phyloP scores from a whole-genome alignment of 2,888 invertebrate genomes.

The Chalcis sispes region DNA sequence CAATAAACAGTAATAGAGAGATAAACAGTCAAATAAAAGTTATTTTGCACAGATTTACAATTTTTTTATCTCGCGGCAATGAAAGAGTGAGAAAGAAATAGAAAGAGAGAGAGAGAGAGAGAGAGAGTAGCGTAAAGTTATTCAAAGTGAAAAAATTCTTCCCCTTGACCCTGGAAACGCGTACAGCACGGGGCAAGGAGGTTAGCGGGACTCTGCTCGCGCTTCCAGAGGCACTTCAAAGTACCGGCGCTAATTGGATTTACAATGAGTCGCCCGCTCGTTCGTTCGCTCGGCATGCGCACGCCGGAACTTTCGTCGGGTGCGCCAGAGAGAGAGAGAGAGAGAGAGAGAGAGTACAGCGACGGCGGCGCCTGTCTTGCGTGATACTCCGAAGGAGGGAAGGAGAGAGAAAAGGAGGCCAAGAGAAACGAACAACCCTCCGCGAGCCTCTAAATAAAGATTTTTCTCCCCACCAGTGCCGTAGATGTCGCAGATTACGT shows the following conservation, averaged over 20 bases:
- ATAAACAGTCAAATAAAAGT: too few species aligned
- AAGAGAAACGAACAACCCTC: conserved; percentile 9
- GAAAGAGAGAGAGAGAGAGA: too few species aligned
- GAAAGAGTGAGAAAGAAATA: too few species aligned
- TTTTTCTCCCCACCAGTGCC: conserved; percentile 29
- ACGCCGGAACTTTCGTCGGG: conserved; percentile 54
- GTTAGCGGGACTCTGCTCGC: conserved; percentile 55
- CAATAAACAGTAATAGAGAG: too few species aligned
- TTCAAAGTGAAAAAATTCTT: conserved; percentile 59
- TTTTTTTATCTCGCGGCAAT: too few species aligned
- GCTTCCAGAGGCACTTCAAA: conserved; percentile 65
- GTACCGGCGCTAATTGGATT: conserved; percentile 70
- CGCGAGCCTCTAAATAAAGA: conserved; percentile 44
- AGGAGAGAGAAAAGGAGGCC: background rate
- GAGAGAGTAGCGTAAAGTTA: conserved; percentile 45
- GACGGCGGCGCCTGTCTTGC: background rate
- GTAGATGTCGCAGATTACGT: conserved; percentile 32
- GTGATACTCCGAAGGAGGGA: background rate
- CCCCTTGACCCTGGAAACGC: conserved; percentile 59
- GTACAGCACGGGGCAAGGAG: conserved; percentile 28
- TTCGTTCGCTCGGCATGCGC: conserved; percentile 39
- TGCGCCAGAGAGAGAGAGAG: conserved; percentile 2
- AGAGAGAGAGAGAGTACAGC: conserved; percentile 20
- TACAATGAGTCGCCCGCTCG: conserved; percentile 69
- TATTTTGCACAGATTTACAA: too few species aligned